phyloP scores from a whole-genome alignment of 1,140 invertebrate genomes.

The Drosophila serrata region DNA sequence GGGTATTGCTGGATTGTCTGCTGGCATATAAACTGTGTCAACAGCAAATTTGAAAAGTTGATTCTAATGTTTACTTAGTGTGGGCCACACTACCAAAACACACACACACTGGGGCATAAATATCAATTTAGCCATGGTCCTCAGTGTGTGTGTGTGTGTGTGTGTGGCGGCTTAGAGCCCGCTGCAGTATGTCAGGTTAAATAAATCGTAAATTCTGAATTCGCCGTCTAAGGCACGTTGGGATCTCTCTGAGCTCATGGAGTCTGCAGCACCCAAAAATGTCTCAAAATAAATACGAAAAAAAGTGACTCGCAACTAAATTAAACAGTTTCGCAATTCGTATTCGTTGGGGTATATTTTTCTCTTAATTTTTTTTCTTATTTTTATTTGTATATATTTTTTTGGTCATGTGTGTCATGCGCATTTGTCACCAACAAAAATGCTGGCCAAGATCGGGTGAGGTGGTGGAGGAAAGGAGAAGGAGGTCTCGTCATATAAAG shows the following conservation, averaged over 20 bases:
- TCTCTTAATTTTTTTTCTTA: background rate
- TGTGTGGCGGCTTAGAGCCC: constrained; percentile 39
- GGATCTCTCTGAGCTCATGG: constrained; percentile 29
- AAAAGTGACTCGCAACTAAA: constrained; percentile 59
- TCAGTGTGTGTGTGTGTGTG: constrained; percentile 69
- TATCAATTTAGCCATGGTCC: constrained; percentile 64
- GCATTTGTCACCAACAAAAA: constrained; percentile 40
- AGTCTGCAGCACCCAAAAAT: constrained; percentile 55
- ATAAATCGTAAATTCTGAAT: constrained; percentile 68
- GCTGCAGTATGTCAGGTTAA: constrained; percentile 49
- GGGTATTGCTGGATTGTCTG: constrained; percentile 22
- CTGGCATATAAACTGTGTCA: constrained; percentile 74
- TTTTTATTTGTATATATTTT: constrained; percentile 20
- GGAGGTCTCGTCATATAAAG: constrained; percentile 20
- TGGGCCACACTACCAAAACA: constrained; percentile 46
- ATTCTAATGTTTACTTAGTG: constrained; percentile 72
- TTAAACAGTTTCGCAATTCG: constrained; percentile 77
- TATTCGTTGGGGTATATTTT: constrained; percentile 22
- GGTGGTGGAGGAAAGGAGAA: constrained; percentile 13
- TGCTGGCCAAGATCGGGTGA: constrained; percentile 23
- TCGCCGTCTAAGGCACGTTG: constrained; percentile 49
- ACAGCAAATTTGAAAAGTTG: constrained; percentile 80
- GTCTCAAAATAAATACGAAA: constrained; percentile 60
- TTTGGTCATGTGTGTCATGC: constrained; percentile 79
- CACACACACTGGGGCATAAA: constrained; percentile 21